Conservation (phyloP, 2,113 vertebrate genomes). For the Zosterops japonicus region DNA sequence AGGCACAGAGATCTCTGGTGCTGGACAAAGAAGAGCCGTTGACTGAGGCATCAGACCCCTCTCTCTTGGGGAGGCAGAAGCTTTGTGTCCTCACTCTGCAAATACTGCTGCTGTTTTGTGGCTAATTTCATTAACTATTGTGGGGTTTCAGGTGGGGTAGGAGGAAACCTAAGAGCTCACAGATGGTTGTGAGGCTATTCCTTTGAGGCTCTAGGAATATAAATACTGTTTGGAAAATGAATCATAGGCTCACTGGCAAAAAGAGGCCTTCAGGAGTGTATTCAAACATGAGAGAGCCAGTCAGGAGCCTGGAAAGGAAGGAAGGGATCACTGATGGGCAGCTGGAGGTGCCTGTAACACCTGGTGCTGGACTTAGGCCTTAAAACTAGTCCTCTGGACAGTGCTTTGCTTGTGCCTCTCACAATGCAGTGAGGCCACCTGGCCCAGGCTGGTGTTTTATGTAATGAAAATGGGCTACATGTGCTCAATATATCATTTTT, state of each 20-base stretch:
- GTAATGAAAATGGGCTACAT: neutral
- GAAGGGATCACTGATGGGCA: neutral
- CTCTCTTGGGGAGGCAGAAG: accelerated
- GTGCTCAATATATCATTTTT: neutral
- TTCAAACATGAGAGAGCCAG: neutral
- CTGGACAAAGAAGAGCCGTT: neutral
- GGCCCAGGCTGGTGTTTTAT: neutral
- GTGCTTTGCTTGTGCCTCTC: neutral
- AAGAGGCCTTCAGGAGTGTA: neutral
- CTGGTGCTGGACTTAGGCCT: neutral
- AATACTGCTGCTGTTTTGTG: neutral
- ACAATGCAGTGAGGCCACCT: neutral
- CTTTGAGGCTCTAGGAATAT: neutral
- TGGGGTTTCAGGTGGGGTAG: neutral
- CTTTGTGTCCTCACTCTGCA: neutral
- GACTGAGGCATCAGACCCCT: neutral
- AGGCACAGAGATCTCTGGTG: neutral
- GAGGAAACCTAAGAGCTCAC: neutral
- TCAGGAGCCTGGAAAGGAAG: neutral
- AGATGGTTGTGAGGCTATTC: neutral
- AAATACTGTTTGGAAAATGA: neutral
- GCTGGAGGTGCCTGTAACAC: neutral
- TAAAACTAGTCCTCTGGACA: neutral
- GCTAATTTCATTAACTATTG: neutral
- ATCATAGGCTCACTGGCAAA: neutral